Conservation (phyloP, 1,140 invertebrate species). For the Leptoteleia sp. region DNA sequence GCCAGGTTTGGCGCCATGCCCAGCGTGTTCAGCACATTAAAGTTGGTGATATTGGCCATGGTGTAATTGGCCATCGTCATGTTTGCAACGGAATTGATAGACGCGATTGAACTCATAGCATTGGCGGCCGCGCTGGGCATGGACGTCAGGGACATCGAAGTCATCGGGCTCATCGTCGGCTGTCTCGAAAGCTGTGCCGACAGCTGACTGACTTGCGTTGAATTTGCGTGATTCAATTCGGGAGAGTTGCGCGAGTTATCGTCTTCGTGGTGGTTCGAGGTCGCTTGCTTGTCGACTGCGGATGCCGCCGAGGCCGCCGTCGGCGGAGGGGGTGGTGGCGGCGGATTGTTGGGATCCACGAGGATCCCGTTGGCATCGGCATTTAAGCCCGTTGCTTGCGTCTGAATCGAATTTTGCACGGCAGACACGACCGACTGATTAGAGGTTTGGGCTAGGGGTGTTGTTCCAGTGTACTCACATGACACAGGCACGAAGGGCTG, state of each 20-base stretch:
- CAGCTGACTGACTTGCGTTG: slow-evolving; percentile 69
- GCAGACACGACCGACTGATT: slow-evolving; percentile 77
- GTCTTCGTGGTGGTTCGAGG: slow-evolving; percentile 75
- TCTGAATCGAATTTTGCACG: slow-evolving; percentile 78
- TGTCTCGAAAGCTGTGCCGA: slow-evolving; percentile 55
- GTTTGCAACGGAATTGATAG: slow-evolving; percentile 52
- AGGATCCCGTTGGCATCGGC: slow-evolving; percentile 78
- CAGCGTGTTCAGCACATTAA: too few species aligned
- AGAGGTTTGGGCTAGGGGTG: slow-evolving; percentile 83
- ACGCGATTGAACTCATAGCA: slow-evolving; percentile 68
- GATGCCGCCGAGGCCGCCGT: slow-evolving; percentile 66
- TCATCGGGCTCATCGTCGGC: slow-evolving; percentile 72
- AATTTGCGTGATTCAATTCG: slow-evolving; percentile 79
- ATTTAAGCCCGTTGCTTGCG: slow-evolving; percentile 71
- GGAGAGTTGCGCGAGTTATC: slow-evolving; percentile 78
- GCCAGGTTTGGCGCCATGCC: too few species aligned
- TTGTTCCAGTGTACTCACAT: slow-evolving; percentile 93
- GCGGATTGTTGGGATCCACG: slow-evolving; percentile 82
- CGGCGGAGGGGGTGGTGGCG: slow-evolving; percentile 78
- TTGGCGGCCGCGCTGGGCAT: slow-evolving; percentile 72
- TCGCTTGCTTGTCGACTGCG: slow-evolving; percentile 72
- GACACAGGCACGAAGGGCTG: slow-evolving; percentile 96
- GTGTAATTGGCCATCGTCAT: slow-evolving; percentile 72
- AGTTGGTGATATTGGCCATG: too few species aligned
- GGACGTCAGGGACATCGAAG: slow-evolving; percentile 74